phyloP scores from a whole-genome alignment of 2,113 vertebrate genomes.

The Laticauda colubrina region DNA sequence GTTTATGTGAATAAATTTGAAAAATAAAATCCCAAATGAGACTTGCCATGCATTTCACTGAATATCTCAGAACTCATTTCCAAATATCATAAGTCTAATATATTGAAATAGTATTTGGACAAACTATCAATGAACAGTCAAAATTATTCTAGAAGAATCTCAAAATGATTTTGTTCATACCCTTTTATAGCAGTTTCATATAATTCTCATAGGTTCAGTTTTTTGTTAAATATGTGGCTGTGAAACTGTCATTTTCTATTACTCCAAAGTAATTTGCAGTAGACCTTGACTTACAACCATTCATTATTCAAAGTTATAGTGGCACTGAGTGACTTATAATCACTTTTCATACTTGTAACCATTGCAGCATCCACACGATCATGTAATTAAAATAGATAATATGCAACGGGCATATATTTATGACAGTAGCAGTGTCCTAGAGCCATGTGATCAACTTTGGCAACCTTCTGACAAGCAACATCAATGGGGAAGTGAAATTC shows the following conservation, averaged over 20 bases:
- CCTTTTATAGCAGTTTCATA: not conserved
- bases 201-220: not conserved
- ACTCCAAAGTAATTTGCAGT: not conserved
- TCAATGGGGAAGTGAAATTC: not conserved
- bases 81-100: not conserved
- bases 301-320: not conserved
- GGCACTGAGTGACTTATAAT: not conserved
- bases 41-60: not conserved
- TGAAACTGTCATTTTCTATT: not conserved
- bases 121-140: not conserved
- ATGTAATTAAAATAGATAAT: not conserved
- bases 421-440: not conserved
- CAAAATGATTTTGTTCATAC: not conserved
- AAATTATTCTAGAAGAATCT: not conserved
- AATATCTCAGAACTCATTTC: not conserved
- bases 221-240: not conserved
- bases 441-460: not conserved
- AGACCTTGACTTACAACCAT: not conserved
- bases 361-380: not conserved
- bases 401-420: not conserved
- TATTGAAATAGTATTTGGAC: not conserved
- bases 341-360: not conserved
- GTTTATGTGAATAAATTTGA: not conserved
- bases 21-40: not conserved
- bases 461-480: not conserved